Evolutionary conservation across 2,797 vertebrate genomes (phyloP).

Genomic region (Myripristis jacobus): DNA sequence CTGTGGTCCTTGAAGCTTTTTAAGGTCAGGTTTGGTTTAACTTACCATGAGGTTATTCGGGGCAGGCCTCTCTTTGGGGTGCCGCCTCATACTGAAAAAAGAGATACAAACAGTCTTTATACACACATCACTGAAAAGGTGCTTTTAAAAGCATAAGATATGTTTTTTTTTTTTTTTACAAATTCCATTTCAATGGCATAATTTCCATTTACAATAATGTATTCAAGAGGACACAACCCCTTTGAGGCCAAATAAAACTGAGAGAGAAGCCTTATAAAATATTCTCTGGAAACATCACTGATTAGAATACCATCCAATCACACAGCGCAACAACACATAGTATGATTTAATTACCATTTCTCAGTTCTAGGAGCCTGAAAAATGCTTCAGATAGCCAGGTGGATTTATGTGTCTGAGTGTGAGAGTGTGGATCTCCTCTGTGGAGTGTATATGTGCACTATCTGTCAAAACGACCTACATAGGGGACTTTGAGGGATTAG

Average conservation of each 20-base stretch:
- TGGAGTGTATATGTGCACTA: constrained; percentile 23
- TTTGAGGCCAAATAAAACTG: constrained; percentile 14
- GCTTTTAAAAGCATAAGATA: constrained; percentile 14
- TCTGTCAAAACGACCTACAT: constrained; percentile 70
- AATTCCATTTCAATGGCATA: constrained; percentile 27
- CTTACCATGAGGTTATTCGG: constrained; percentile 98
- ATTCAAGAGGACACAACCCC: constrained; percentile 32
- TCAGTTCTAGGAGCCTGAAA: neutral
- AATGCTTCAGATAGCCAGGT: constrained; percentile 1
- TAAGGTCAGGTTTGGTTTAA: constrained; percentile 59
- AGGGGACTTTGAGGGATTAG: constrained; percentile 66
- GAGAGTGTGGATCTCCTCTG: constrained; percentile 18
- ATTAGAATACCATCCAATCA: neutral
- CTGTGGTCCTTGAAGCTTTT: constrained; percentile 52
- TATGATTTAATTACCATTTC: constrained; percentile 17
- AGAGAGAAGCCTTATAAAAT: constrained; percentile 20
- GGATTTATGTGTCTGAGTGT: constrained; percentile 17
- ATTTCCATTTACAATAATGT: constrained; percentile 33
- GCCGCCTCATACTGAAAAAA: constrained; percentile 91
- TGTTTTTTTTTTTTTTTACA: constrained; percentile 38
- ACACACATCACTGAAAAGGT: constrained; percentile 31
- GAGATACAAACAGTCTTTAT: constrained; percentile 35
- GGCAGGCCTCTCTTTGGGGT: constrained; percentile 95
- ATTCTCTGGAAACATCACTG: neutral
- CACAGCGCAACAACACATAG: constrained; percentile 11